A percentile compares a stretch with the other conserved stretches of the same genome.
phyloP scores from a whole-genome alignment of 2,113 vertebrate species.

The Dunckerocampus dactyliophorus region DNA sequence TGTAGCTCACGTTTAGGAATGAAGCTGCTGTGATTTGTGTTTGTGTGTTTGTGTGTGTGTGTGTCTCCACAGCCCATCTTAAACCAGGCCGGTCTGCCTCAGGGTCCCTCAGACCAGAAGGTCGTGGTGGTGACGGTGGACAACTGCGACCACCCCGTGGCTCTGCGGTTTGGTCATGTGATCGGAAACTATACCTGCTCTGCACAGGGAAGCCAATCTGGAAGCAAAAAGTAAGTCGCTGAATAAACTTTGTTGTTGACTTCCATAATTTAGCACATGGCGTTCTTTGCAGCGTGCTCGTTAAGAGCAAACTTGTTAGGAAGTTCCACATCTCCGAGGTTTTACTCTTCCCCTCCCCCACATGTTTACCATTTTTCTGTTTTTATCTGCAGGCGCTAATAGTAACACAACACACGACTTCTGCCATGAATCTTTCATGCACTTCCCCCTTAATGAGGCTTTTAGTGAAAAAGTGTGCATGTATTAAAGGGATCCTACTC shows the following conservation, averaged over 20 bases:
- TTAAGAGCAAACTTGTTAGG: constrained; percentile 34
- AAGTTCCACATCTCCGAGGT: constrained; percentile 36
- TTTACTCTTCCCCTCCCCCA: constrained; percentile 21
- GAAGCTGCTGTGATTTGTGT: no score
- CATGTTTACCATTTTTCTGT: constrained; percentile 29
- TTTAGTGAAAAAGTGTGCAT: constrained; percentile 4
- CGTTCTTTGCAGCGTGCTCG: constrained; percentile 18
- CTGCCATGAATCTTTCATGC: constrained; percentile 51
- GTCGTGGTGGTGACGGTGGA: constrained; percentile 87
- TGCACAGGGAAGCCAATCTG: constrained; percentile 86
- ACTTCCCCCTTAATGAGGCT: neutral
- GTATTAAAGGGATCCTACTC: neutral
- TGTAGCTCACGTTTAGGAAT: no score
- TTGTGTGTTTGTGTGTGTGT: no score
- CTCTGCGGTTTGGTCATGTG: constrained; percentile 81
- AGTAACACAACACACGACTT: constrained; percentile 20
- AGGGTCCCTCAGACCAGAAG: constrained; percentile 93
- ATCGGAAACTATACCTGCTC: constrained; percentile 90
- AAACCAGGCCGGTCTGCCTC: constrained; percentile 81
- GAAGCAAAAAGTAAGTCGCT: constrained; percentile 86
- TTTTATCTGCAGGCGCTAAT: constrained; percentile 23
- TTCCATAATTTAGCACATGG: constrained; percentile 19
- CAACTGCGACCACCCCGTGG: constrained; percentile 84
- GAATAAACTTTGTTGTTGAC: constrained; percentile 6
- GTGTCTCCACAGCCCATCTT: constrained; percentile 77